These are phyloP conservation scores for Triplophysa bombifrons DNA, from an alignment of 2,797 vertebrate species.

Conservation along the genomic window DNA sequence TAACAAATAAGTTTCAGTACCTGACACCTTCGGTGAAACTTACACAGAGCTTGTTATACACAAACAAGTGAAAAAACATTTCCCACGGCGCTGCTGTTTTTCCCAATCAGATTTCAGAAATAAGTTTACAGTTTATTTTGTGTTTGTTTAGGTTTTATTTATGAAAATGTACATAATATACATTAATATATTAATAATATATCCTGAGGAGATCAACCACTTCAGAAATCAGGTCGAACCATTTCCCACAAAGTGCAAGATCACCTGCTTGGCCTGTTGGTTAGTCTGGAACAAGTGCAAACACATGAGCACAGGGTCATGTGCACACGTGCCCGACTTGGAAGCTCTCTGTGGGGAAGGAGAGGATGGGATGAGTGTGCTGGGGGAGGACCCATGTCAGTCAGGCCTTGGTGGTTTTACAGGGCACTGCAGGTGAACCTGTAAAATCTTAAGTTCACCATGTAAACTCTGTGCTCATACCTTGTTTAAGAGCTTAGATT, in stretches of 20 bases:
- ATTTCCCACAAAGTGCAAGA: not conserved
- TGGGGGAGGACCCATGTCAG: slow-evolving; percentile 33
- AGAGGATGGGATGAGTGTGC: slow-evolving; percentile 4
- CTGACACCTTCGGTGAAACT: not conserved
- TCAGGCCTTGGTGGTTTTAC: slow-evolving; percentile 50
- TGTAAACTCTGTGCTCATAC: not conserved
- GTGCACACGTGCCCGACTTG: slow-evolving; percentile 1
- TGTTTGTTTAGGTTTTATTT: too few species aligned
- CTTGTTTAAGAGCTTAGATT: not conserved
- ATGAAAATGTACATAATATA: too few species aligned
- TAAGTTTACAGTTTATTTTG: too few species aligned
- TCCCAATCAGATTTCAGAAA: too few species aligned
- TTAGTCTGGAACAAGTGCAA: slow-evolving; percentile 23
- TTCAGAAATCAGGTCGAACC: not conserved
- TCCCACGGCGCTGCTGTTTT: too few species aligned
- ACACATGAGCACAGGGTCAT: slow-evolving; percentile 40
- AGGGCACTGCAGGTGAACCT: slow-evolving; percentile 42
- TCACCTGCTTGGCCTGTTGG: slow-evolving; percentile 38
- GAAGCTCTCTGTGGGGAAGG: not conserved
- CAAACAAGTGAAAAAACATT: not conserved
- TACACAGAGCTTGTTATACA: slow-evolving; percentile 20
- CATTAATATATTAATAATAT: too few species aligned
- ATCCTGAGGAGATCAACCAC: too few species aligned
- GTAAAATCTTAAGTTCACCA: slow-evolving; percentile 29
- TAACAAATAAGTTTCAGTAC: not conserved